Conservation (phyloP, 1,140 invertebrate genomes). For the Drosophila miranda region DNA sequence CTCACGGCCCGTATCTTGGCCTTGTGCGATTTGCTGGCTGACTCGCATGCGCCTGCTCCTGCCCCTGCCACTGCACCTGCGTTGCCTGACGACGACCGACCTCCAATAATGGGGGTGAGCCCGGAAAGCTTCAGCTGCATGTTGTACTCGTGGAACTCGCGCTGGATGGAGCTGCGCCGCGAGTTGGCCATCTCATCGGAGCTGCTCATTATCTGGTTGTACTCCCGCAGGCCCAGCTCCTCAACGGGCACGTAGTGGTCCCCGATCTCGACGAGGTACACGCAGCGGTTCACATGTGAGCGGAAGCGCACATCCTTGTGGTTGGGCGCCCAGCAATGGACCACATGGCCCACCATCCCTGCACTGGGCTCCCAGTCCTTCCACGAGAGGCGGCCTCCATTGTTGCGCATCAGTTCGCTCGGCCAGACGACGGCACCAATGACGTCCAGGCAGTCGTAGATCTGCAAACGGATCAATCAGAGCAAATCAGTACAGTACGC, state of each 20-base stretch:
- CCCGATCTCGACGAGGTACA: slow-evolving; percentile 95
- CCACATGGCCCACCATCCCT: slow-evolving; percentile 95
- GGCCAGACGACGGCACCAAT: slow-evolving; percentile 96
- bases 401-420: slow-evolving; percentile 91
- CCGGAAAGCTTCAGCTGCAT: slow-evolving; percentile 58
- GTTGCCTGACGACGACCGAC: background rate
- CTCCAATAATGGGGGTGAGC: slow-evolving; percentile 57
- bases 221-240: slow-evolving; percentile 92
- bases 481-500: background rate
- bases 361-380: slow-evolving; percentile 93
- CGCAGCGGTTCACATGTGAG: slow-evolving; percentile 94
- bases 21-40: slow-evolving; percentile 41
- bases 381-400: slow-evolving; percentile 93
- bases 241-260: slow-evolving; percentile 96
- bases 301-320: slow-evolving; percentile 92
- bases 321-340: slow-evolving; percentile 95
- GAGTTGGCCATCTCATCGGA: slow-evolving; percentile 69
- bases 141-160: slow-evolving; percentile 69
- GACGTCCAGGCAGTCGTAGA: slow-evolving; percentile 95
- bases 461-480: slow-evolving; percentile 62
- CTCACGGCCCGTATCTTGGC: slow-evolving; percentile 73
- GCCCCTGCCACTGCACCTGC: background rate
- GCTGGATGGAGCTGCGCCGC: slow-evolving; percentile 68
- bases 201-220: slow-evolving; percentile 73
- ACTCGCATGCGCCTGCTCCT: background rate